Evolutionary conservation across 92 coral and sea anemone species (phyloP).

Genomic region (Epizoanthus rinbou): DNA sequence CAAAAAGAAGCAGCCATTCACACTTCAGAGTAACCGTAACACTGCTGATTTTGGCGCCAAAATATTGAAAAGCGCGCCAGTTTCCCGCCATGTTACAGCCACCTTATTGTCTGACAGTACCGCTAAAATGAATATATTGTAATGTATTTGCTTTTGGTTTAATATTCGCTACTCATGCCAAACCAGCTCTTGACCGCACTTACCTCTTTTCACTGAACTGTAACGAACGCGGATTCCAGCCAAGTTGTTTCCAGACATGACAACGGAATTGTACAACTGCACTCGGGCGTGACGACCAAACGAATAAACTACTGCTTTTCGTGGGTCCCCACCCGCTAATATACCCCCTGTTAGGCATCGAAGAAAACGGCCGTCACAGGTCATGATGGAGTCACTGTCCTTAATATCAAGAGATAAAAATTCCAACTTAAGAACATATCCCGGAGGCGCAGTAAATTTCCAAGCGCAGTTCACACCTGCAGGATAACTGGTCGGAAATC

Average conservation of each 20-base stretch:
- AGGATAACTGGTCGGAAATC: slow-evolving; percentile 16
- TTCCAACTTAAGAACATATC: slow-evolving; percentile 1
- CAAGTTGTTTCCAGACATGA: neutral
- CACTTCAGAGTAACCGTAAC: no score
- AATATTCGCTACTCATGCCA: no score
- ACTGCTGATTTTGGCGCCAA: neutral
- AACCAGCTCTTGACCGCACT: neutral
- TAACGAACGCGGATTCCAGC: slow-evolving; percentile 19
- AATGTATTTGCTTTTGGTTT: no score
- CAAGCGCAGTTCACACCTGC: slow-evolving; percentile 9
- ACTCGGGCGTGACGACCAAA: slow-evolving; percentile 15
- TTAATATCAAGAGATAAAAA: neutral
- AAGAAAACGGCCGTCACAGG: slow-evolving; percentile 1
- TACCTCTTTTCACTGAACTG: slow-evolving; percentile 7
- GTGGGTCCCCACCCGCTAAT: neutral
- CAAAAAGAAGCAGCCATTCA: no score
- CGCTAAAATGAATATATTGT: no score
- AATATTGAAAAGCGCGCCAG: no score
- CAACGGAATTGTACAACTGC: neutral
- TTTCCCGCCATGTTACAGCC: no score
- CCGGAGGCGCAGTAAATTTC: slow-evolving; percentile 17
- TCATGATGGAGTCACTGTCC: neutral
- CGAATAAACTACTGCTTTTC: neutral
- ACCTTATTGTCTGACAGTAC: no score
- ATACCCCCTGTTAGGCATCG: neutral